Evolutionary conservation across 2,888 invertebrate genomes (phyloP).

Genomic region (Mimumesa dahlbomi): DNA sequence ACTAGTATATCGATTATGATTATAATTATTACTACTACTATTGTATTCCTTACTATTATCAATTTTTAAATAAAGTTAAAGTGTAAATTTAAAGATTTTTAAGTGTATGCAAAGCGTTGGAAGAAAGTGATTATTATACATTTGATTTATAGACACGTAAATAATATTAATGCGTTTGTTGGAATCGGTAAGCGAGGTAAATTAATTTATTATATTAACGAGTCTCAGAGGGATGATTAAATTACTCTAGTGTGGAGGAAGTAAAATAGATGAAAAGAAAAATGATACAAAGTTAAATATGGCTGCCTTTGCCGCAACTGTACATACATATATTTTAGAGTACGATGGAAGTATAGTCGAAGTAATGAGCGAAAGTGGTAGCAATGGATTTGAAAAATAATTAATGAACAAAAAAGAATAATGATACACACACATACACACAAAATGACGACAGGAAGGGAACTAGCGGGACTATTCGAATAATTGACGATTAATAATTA

Average conservation of each 20-base stretch:
- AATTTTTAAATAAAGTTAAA: conserved; percentile 67
- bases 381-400: conserved; percentile 43
- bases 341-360: conserved; percentile 33
- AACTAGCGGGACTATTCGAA: conserved; percentile 57
- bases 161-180: conserved; percentile 57
- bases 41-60: conserved; percentile 68
- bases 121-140: conserved; percentile 42
- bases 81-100: conserved; percentile 58
- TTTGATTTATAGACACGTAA: conserved; percentile 63
- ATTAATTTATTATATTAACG: conserved; percentile 71
- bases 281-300: conserved; percentile 47
- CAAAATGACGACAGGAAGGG: conserved; percentile 30
- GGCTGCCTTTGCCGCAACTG: conserved; percentile 62
- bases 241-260: conserved; percentile 57
- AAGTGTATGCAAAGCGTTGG: conserved; percentile 54
- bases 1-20: conserved; percentile 71
- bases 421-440: conserved; percentile 9
- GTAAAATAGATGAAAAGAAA: conserved; percentile 14
- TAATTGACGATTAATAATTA: conserved; percentile 69
- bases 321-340: conserved; percentile 69
- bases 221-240: conserved; percentile 70
- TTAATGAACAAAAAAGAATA: neutral
- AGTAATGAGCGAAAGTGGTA: conserved; percentile 28
- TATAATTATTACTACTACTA: conserved; percentile 68
- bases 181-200: conserved; percentile 58